A percentile compares a stretch with the other conserved stretches of the same genome.
phyloP scores from a whole-genome alignment of 2,888 invertebrate genomes.

The Carabus problematicus region DNA sequence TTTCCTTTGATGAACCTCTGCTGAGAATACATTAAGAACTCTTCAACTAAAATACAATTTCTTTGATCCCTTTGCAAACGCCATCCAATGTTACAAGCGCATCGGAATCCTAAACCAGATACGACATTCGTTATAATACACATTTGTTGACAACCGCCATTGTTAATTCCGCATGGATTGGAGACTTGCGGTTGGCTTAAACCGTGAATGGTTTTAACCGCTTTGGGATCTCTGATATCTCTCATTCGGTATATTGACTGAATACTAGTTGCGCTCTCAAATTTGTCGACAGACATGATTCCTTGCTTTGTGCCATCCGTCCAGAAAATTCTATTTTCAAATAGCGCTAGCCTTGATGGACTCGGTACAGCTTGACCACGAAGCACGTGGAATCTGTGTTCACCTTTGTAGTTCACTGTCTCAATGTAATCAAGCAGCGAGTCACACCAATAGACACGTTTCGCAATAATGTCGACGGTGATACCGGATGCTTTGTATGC shows the following conservation, averaged over 20 bases:
- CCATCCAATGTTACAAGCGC: slow-evolving; percentile 91
- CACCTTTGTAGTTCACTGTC: slow-evolving; percentile 92
- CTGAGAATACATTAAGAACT: slow-evolving; percentile 95
- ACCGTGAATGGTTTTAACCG: slow-evolving; percentile 81
- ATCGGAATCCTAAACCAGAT: slow-evolving; percentile 82
- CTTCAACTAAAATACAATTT: slow-evolving; percentile 81
- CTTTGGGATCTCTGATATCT: slow-evolving; percentile 83
- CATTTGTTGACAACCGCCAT: slow-evolving; percentile 92
- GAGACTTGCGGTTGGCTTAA: slow-evolving; percentile 76
- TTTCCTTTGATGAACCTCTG: slow-evolving; percentile 95
- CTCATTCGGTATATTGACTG: slow-evolving; percentile 81
- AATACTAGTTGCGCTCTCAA: slow-evolving; percentile 78
- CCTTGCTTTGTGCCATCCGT: slow-evolving; percentile 91
- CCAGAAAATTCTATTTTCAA: slow-evolving; percentile 90
- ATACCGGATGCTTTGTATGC: slow-evolving; percentile 94
- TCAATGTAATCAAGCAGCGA: slow-evolving; percentile 94
- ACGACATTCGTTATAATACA: slow-evolving; percentile 84
- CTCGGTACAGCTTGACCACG: slow-evolving; percentile 86
- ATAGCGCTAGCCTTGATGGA: slow-evolving; percentile 81
- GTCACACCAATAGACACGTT: slow-evolving; percentile 96
- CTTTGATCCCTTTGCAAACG: slow-evolving; percentile 75
- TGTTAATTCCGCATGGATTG: slow-evolving; percentile 87
- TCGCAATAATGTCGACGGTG: slow-evolving; percentile 87
- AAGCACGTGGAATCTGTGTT: slow-evolving; percentile 78
- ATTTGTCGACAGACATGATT: slow-evolving; percentile 86